Percentiles rank a stretch among this genome's conserved stretches.
These are phyloP conservation scores for Carlito syrichta DNA, from an alignment of 2,113 vertebrate genomes.

Conservation along the genomic window DNA sequence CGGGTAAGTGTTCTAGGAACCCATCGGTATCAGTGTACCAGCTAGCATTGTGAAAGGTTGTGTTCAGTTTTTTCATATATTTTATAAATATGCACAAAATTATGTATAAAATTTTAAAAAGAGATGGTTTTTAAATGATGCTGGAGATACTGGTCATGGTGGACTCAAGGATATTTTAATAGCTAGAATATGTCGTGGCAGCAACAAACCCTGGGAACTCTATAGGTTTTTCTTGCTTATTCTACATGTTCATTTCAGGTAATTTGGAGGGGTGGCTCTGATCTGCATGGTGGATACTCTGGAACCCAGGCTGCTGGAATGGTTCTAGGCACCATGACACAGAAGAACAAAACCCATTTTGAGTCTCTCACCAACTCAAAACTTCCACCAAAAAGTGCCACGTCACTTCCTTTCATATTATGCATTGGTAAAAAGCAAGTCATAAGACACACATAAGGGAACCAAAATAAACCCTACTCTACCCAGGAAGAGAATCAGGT, in stretches of 20 bases:
- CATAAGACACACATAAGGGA: not conserved
- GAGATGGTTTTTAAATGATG: not conserved
- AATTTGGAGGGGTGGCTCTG: rapidly evolving
- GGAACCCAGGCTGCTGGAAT: not conserved
- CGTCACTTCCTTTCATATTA: not conserved
- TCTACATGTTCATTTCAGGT: not conserved
- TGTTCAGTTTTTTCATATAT: no score
- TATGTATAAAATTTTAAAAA: not conserved
- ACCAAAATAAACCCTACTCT: not conserved
- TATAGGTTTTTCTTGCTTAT: not conserved
- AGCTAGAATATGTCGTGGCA: not conserved
- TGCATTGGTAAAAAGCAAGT: not conserved
- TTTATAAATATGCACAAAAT: not conserved
- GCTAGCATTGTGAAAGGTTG: no score
- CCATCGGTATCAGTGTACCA: no score
- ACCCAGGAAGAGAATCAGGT: not conserved
- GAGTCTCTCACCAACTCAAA: not conserved
- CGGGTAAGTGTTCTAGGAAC: no score
- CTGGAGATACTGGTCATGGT: not conserved
- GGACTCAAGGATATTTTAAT: not conserved
- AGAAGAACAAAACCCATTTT: not conserved
- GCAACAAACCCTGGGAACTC: not conserved
- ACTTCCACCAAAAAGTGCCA: not conserved
- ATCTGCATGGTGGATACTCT: not conserved
- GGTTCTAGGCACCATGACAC: not conserved